Conservation (phyloP, 1,140 invertebrate species). For the Theocolax elegans region DNA sequence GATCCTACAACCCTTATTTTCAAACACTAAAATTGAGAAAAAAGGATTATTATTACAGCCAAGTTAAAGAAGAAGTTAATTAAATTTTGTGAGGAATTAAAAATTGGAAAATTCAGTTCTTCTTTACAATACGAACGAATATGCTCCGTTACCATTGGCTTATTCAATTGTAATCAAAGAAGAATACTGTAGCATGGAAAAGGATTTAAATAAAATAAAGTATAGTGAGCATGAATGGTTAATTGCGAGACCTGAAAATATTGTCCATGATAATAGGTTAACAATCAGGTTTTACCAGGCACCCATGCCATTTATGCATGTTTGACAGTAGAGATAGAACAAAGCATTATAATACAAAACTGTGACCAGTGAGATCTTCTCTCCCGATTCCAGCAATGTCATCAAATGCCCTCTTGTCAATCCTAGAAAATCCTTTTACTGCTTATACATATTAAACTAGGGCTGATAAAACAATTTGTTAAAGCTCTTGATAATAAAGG, state of each 20-base stretch:
- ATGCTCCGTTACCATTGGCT: neutral
- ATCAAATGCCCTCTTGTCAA: neutral
- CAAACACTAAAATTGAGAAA: no score
- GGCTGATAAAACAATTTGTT: no score
- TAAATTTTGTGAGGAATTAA: no score
- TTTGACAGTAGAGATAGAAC: conserved; percentile 2
- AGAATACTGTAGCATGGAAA: conserved; percentile 1
- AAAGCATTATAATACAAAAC: neutral
- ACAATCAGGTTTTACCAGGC: conserved; percentile 16
- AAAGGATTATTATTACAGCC: no score
- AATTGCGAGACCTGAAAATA: conserved; percentile 8
- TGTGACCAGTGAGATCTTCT: neutral
- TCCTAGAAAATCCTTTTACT: neutral
- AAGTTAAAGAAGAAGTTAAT: no score
- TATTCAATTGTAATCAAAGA: conserved; percentile 12
- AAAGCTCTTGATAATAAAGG: neutral
- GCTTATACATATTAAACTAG: neutral
- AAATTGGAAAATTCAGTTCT: no score
- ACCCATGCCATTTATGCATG: conserved; percentile 7
- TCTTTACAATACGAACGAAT: conserved; percentile 1
- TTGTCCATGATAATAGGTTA: conserved; percentile 14
- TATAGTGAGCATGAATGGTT: conserved; percentile 12
- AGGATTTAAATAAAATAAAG: conserved; percentile 13
- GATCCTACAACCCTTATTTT: no score
- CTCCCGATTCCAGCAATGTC: neutral